phyloP scores from a whole-genome alignment of 92 coral and sea anemone species.

The Siderastrea radians region DNA sequence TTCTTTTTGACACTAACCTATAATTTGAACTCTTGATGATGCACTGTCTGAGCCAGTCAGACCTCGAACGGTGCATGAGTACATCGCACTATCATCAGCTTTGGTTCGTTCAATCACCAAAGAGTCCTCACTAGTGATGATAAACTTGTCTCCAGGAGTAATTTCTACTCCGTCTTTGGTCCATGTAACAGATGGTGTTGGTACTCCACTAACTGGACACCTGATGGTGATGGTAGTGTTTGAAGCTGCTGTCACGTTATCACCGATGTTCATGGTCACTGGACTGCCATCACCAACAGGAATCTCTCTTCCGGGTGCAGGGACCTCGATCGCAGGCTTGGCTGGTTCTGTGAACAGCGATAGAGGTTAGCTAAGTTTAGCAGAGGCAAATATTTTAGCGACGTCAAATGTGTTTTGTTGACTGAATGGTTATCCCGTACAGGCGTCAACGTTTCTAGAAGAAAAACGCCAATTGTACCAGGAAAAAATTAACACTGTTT shows the following conservation, averaged over 20 bases:
- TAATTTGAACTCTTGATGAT: constrained; percentile 32
- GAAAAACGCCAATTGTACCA: too few relatives aligned
- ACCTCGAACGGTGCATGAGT: constrained; percentile 47
- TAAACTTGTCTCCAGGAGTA: background rate
- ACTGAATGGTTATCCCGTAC: too few relatives aligned
- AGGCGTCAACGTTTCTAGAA: too few relatives aligned
- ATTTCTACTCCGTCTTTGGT: constrained; percentile 57
- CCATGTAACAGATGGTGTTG: constrained; percentile 84
- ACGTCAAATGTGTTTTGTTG: background rate
- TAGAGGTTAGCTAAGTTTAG: too few relatives aligned
- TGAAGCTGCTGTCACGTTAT: constrained; percentile 75
- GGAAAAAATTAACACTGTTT: too few relatives aligned
- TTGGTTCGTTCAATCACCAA: constrained; percentile 42
- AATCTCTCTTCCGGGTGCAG: constrained; percentile 41
- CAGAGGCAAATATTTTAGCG: background rate
- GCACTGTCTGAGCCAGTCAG: constrained; percentile 61
- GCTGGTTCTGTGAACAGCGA: constrained; percentile 45
- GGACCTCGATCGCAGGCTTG: constrained; percentile 28
- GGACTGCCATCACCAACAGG: constrained; percentile 55
- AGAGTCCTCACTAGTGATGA: constrained; percentile 25
- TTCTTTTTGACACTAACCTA: constrained; percentile 38
- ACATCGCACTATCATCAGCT: constrained; percentile 45
- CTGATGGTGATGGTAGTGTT: constrained; percentile 62
- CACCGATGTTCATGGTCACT: constrained; percentile 73
- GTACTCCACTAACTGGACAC: constrained; percentile 81